These are phyloP conservation scores for Eupelmus urozonus DNA, from an alignment of 2,888 invertebrate species.

Conservation along the genomic window DNA sequence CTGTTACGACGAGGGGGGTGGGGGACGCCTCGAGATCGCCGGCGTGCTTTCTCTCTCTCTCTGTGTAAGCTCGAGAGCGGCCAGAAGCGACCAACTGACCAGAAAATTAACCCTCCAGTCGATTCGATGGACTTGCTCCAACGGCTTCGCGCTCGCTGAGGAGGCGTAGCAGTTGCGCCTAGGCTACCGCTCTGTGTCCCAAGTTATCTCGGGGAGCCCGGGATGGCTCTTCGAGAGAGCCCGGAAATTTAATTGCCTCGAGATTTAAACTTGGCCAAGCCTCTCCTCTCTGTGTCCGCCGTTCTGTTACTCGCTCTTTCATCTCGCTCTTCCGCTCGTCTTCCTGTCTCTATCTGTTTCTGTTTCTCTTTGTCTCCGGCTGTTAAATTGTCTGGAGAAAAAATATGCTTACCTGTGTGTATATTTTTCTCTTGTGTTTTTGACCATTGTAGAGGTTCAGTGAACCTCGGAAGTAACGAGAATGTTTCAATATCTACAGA, in stretches of 20 bases:
- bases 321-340: background rate
- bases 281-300: background rate
- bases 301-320: background rate
- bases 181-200: constrained; percentile 11
- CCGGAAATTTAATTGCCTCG: constrained; percentile 58
- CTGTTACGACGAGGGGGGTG: no score
- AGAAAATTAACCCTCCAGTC: constrained; percentile 78
- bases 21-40: constrained; percentile 73
- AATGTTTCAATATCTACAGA: no score
- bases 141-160: constrained; percentile 60
- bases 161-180: background rate
- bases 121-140: constrained; percentile 72
- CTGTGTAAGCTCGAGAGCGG: constrained; percentile 75
- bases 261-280: constrained; percentile 56
- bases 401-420: no score
- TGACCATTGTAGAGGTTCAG: no score
- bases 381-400: background rate
- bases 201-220: constrained; percentile 45
- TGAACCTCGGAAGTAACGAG: no score
- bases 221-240: constrained; percentile 42
- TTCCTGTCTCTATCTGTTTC: background rate
- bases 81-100: constrained; percentile 78
- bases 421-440: no score
- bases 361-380: background rate
- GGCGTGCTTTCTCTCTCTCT: no score